Evolutionary conservation across 2,797 vertebrate genomes (phyloP), one percentile per base, ranked within the genome.

Genomic region (Threskiornis aethiopicus): DNA sequence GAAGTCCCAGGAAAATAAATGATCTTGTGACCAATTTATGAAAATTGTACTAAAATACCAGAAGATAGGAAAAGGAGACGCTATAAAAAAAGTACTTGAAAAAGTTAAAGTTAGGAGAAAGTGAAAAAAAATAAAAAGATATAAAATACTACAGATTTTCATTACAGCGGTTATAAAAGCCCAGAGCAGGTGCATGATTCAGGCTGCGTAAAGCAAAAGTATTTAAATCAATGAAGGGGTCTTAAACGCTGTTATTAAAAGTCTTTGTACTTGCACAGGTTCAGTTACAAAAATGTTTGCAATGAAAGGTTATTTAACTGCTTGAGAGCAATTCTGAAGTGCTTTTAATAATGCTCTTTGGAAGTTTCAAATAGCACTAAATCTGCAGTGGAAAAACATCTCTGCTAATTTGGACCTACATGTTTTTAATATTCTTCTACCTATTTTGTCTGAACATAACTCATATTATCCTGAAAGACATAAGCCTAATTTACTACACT

Each of bases 281-380:
- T 95, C 49, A 51, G 72, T 65, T 76, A 90, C 65, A 91, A 90
- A 92, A 96, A 65, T 25, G 18, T 86, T 91, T 86, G 44, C 44
- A 89, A 33, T 71, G 52, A 73, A 84, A 83, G 39, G 18, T 66
- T 80, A 65, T 77, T 92, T 52, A 79, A 44, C 22, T 84, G 31
- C n/a, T 76, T 58, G 28, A 79, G 18, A 95, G 8, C 16, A 90
- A 57, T 58, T 73, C 42, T 47, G 54, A 70, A 35, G 14, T 46
- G 35, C 7, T 77, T 87, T 72, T 75, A 87, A 61, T 78, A 86
- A 72, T 33, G 42, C 3, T 54, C 11, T 65, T 75, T 72, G 33
- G 61, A 82, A 96, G 35, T 18, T 47, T 79, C 65, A 78, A 64
- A 81, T 16, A 58, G 11, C 49, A 84, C 28, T 93, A 91, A 35